A percentile compares a stretch with the other conserved stretches of the same genome.
Conservation (phyloP, 2,797 vertebrate genomes). For the Parauchenoglanis ngamensis region DNA sequence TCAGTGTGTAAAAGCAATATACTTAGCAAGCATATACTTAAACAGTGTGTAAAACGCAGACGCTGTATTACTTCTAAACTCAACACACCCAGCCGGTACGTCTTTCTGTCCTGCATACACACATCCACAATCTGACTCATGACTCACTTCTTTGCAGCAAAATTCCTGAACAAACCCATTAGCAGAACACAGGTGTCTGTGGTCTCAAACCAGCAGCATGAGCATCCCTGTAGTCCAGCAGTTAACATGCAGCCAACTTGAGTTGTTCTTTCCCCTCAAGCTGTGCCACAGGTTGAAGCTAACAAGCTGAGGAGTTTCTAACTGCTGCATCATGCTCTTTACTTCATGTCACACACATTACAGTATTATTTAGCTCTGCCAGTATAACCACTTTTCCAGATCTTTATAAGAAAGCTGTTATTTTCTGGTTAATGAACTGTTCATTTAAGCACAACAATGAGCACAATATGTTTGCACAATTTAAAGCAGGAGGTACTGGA, state of each 20-base stretch:
- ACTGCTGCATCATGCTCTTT: background rate
- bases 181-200: constrained; percentile 12
- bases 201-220: background rate
- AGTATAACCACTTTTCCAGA: background rate
- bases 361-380: background rate
- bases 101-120: background rate
- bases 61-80: background rate
- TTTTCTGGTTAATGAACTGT: background rate
- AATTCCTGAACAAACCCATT: constrained; percentile 54
- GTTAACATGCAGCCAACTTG: background rate
- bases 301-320: background rate
- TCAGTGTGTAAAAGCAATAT: background rate
- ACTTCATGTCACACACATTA: background rate
- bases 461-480: background rate
- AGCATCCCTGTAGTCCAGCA: background rate
- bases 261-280: background rate
- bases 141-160: background rate
- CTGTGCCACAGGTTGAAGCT: too few relatives aligned
- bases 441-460: background rate
- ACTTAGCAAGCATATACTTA: background rate
- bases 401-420: background rate
- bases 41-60: too few relatives aligned
- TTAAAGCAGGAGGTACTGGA: background rate
- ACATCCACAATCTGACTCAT: background rate
- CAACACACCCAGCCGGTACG: too few relatives aligned